These are phyloP conservation scores for Myripristis murdjan DNA, from an alignment of 2,797 vertebrate species.

Conservation along the genomic window DNA sequence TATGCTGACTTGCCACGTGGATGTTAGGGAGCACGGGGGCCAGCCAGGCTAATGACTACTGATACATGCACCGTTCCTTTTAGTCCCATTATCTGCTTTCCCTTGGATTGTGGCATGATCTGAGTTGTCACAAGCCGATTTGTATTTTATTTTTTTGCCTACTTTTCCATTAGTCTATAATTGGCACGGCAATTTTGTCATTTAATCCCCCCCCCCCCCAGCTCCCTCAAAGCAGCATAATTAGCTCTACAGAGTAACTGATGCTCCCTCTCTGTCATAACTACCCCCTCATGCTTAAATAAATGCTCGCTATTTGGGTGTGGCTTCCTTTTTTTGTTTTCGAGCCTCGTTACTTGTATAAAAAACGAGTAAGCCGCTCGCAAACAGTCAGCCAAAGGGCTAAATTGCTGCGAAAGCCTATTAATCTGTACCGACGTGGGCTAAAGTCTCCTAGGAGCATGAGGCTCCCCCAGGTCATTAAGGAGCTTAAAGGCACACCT, in stretches of 20 bases:
- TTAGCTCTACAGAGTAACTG: no score
- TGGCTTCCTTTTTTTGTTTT: conserved; percentile 1
- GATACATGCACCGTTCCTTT: neutral
- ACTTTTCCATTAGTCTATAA: neutral
- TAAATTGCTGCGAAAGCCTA: conserved; percentile 33
- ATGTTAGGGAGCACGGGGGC: neutral
- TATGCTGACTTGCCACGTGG: conserved; percentile 18
- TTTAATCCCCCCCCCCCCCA: no score
- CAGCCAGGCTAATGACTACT: neutral
- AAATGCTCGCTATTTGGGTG: neutral
- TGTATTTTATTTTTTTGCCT: neutral
- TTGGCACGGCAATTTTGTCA: neutral
- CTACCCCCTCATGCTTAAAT: no score
- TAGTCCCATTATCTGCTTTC: neutral
- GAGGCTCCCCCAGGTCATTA: conserved; percentile 51
- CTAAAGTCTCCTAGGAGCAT: conserved; percentile 32
- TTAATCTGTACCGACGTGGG: conserved; percentile 49
- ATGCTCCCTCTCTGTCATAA: no score
- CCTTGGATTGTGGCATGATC: neutral
- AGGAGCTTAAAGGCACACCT: conserved; percentile 50
- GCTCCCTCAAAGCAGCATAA: conserved; percentile 16
- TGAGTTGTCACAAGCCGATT: neutral
- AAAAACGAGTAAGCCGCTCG: conserved; percentile 32
- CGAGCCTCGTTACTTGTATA: neutral
- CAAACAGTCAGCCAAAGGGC: neutral